Evolutionary conservation across 1,140 invertebrate species (phyloP), one percentile per base, ranked within the genome.

Genomic region (Sarcophaga peregrina): DNA sequence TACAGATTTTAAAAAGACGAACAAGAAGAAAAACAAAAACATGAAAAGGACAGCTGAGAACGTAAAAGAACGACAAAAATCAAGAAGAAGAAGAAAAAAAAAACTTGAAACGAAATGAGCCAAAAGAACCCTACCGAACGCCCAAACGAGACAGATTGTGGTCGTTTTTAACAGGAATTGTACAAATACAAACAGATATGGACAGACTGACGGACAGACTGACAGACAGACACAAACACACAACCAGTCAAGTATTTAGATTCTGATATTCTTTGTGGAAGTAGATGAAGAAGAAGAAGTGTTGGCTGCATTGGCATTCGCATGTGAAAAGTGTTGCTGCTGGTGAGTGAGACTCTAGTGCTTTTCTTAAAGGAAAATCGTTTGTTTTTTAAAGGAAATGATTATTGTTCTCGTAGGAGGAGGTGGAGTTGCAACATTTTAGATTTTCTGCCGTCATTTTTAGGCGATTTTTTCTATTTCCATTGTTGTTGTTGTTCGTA

Each of bases 1-100:
- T 83, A 72, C 54, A 80, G 82, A 83, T 83, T 83, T 83, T 45
- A 15, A 52, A n/a, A 48, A 37, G 68, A 50, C 81, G 46, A 72
- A 13, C 47, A 48, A 72, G n/a, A 52, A 47, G 75, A 73, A 50
- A 50, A 72, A 75, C 68, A 80, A 73, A 80, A 75, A 25, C 8
- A 17, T 4, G 10, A n/a, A 9, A 72, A 0, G 58, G 4, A 17
- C 58, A 20, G 73, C 15, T n/a, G 68, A 50, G 25, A 37, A n/a
- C 54, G 54, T 20, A 81, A 81, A 46, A 48, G 47, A 82, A 52
- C 13, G 25, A 37, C 81, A 82, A 9, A n/a, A 50, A 15, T 52
- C n/a, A 82, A 68, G 20, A n/a, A n/a, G n/a, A n/a, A 15, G 50
- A 5, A 80, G 0, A 20, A 13, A n/a, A 11, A 81, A 37, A 58